phyloP scores from a whole-genome alignment of 2,797 vertebrate genomes.

The Spea hammondii region DNA sequence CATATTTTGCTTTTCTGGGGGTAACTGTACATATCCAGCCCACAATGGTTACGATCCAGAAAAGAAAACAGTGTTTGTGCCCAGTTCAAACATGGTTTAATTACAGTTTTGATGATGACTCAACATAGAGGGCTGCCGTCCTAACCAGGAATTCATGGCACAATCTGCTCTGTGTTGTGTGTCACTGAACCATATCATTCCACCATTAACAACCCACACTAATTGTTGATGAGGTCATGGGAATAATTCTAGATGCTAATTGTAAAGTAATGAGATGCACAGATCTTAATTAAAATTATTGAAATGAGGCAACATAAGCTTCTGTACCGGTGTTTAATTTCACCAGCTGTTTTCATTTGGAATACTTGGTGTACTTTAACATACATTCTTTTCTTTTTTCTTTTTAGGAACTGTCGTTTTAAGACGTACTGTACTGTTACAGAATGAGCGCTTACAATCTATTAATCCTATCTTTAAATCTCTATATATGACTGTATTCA shows the following conservation, averaged over 20 bases:
- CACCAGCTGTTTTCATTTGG: too few species aligned
- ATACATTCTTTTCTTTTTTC: too few species aligned
- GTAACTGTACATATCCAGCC: neutral
- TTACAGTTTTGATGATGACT: constrained; percentile 5
- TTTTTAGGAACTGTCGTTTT: too few species aligned
- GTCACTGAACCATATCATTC: constrained; percentile 32
- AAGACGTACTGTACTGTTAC: too few species aligned
- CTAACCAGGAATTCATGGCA: constrained; percentile 2
- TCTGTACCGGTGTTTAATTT: too few species aligned
- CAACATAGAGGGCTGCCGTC: neutral
- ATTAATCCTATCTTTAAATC: too few species aligned
- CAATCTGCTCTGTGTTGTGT: neutral
- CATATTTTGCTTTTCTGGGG: too few species aligned
- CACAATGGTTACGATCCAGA: neutral
- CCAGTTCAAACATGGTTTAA: neutral
- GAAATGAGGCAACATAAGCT: neutral
- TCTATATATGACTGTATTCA: too few species aligned
- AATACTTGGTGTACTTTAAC: too few species aligned
- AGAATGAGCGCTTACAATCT: too few species aligned
- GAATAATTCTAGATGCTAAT: constrained; percentile 6
- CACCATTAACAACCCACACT: constrained; percentile 1
- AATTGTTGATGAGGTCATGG: constrained; percentile 30
- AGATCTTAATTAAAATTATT: constrained; percentile 4
- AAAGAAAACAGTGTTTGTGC: neutral
- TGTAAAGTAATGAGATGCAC: neutral